A percentile compares a stretch with the other conserved stretches of the same genome.
phyloP scores from a whole-genome alignment of 2,888 invertebrate species.

The Sarcophaga carnaria region DNA sequence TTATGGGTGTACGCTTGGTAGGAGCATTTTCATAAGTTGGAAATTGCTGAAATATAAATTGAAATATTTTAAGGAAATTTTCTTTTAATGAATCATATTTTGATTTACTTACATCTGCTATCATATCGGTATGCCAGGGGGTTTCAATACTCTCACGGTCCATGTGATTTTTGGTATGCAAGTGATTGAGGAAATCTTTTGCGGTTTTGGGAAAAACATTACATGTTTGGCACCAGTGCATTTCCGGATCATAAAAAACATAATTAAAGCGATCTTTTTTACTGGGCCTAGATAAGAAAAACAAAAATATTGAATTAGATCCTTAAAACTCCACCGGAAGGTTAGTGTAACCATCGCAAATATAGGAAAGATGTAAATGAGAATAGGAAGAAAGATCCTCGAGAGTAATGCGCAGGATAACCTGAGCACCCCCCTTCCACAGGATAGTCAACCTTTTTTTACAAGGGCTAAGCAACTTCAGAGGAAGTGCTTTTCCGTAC shows the following conservation, averaged over 20 bases:
- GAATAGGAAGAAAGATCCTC: too few species aligned
- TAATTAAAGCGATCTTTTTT: conserved; percentile 85
- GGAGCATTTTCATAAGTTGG: conserved; percentile 87
- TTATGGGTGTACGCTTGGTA: conserved; percentile 90
- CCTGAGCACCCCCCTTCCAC: too few species aligned
- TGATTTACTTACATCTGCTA: conserved; percentile 76
- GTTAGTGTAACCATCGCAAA: too few species aligned
- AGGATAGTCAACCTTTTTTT: too few species aligned
- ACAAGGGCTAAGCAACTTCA: too few species aligned
- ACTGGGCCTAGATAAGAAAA: conserved; percentile 58
- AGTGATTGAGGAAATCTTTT: conserved; percentile 92
- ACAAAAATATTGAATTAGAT: background rate
- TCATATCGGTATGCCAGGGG: conserved; percentile 80
- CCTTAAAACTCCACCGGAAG: too few species aligned
- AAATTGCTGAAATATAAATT: conserved; percentile 82
- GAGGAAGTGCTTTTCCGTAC: too few species aligned
- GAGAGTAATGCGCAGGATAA: too few species aligned
- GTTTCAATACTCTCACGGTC: conserved; percentile 79
- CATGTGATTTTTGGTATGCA: conserved; percentile 90
- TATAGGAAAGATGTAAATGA: too few species aligned
- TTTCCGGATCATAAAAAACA: conserved; percentile 93
- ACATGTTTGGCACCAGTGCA: conserved; percentile 95
- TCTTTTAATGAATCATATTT: background rate
- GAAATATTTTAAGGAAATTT: conserved; percentile 3
- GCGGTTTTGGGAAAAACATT: conserved; percentile 93